Conservation (phyloP, 2,888 invertebrate genomes). For the Thymelicus lineola region DNA sequence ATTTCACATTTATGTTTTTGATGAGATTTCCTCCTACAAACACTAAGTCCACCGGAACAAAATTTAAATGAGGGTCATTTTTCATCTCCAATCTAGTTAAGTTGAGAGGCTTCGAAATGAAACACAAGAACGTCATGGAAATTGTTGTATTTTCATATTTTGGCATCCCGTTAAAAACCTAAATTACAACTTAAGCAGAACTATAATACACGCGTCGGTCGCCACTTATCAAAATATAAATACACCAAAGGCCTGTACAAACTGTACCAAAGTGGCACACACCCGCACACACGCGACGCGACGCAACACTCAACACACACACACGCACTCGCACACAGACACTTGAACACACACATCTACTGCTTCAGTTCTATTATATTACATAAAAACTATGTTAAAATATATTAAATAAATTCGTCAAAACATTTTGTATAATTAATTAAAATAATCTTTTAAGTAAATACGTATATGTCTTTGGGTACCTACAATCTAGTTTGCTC, state of each 20-base stretch:
- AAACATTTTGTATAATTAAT: constrained; percentile 11
- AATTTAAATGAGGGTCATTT: too few relatives aligned
- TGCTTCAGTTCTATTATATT: constrained; percentile 25
- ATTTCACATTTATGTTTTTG: too few relatives aligned
- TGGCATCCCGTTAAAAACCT: constrained; percentile 32
- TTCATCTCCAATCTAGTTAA: too few relatives aligned
- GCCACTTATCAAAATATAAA: constrained; percentile 38
- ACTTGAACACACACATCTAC: constrained; percentile 24
- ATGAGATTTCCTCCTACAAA: too few relatives aligned
- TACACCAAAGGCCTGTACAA: constrained; percentile 37
- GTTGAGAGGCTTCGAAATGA: constrained; percentile 46
- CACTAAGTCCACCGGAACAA: too few relatives aligned
- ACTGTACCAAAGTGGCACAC: constrained; percentile 13
- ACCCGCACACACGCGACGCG: constrained; percentile 18
- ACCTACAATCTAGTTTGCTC: neutral
- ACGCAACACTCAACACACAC: neutral
- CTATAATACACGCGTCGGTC: constrained; percentile 40
- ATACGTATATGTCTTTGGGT: neutral
- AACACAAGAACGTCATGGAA: constrained; percentile 45
- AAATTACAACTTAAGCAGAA: constrained; percentile 26
- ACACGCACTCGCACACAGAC: constrained; percentile 24
- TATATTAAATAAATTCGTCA: constrained; percentile 73
- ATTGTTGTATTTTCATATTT: constrained; percentile 31
- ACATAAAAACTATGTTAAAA: constrained; percentile 37
- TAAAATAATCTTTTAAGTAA: constrained; percentile 1